These are phyloP conservation scores for Lophius americanus DNA, from an alignment of 2,797 vertebrate genomes.

Conservation along the genomic window DNA sequence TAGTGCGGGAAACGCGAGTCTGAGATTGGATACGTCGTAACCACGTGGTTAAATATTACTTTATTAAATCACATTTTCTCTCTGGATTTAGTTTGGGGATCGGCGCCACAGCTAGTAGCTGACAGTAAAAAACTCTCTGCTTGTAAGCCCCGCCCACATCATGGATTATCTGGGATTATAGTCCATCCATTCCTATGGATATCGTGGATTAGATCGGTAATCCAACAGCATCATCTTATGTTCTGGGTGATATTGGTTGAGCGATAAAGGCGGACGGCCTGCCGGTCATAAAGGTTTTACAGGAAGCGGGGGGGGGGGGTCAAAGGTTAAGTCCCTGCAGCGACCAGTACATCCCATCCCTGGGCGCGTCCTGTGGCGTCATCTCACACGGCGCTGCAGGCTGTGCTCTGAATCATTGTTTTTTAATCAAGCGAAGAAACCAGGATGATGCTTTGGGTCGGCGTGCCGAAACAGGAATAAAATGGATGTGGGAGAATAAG, in stretches of 20 bases:
- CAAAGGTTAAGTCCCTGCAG: slow-evolving; percentile 32
- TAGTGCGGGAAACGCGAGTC: too few species aligned
- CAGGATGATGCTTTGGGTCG: slow-evolving; percentile 5
- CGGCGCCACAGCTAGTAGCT: too few species aligned
- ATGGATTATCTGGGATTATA: slow-evolving; percentile 69
- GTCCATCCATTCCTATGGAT: slow-evolving; percentile 43
- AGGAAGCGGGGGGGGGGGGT: slow-evolving; percentile 9
- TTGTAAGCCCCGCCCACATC: slow-evolving; percentile 23
- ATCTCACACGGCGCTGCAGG: neutral
- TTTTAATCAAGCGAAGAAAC: neutral
- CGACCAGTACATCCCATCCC: neutral
- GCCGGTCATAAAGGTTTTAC: slow-evolving; percentile 9
- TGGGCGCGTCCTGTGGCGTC: neutral
- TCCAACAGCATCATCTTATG: slow-evolving; percentile 46
- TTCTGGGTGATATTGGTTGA: slow-evolving; percentile 31
- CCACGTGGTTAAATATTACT: too few species aligned
- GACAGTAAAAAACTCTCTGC: slow-evolving; percentile 9
- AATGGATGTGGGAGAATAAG: slow-evolving; percentile 19
- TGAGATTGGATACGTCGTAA: too few species aligned
- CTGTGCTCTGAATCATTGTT: neutral
- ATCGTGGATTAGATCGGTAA: slow-evolving; percentile 70
- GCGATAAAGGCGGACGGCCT: slow-evolving; percentile 20
- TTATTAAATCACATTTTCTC: too few species aligned
- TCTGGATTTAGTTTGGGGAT: too few species aligned
- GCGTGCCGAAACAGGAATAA: slow-evolving; percentile 5